Evolutionary conservation across 2,113 vertebrate genomes (phyloP).

Genomic region (Cavia porcellus): DNA sequence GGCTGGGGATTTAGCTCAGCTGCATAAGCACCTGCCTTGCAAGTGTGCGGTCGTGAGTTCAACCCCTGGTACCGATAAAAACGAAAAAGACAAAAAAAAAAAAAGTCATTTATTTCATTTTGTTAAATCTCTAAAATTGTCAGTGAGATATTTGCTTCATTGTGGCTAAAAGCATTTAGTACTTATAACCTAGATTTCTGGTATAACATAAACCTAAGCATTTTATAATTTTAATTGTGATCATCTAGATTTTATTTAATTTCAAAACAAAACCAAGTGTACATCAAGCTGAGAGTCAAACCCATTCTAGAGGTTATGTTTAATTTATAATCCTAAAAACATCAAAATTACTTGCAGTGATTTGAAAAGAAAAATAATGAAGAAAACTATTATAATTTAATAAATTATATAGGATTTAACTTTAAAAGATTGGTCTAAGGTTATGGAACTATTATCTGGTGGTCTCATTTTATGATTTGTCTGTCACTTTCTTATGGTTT

Average conservation of each 20-base stretch:
- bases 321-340: neutral
- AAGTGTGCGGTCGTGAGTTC: no score
- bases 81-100: no score
- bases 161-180: constrained; percentile 5
- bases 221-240: constrained; percentile 22
- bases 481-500: neutral
- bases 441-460: neutral
- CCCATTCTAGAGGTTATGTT: neutral
- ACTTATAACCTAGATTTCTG: neutral
- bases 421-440: neutral
- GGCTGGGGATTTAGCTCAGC: no score
- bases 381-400: neutral
- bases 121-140: neutral
- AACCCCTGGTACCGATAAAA: no score
- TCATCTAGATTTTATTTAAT: neutral
- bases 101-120: neutral
- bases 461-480: neutral
- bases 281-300: neutral
- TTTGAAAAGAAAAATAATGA: neutral
- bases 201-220: neutral
- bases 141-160: neutral
- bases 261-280: neutral
- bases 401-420: neutral
- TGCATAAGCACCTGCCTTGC: no score
- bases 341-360: neutral